Evolutionary conservation across 2,113 vertebrate genomes (phyloP).

Genomic region (Microcebus griseorufus): DNA sequence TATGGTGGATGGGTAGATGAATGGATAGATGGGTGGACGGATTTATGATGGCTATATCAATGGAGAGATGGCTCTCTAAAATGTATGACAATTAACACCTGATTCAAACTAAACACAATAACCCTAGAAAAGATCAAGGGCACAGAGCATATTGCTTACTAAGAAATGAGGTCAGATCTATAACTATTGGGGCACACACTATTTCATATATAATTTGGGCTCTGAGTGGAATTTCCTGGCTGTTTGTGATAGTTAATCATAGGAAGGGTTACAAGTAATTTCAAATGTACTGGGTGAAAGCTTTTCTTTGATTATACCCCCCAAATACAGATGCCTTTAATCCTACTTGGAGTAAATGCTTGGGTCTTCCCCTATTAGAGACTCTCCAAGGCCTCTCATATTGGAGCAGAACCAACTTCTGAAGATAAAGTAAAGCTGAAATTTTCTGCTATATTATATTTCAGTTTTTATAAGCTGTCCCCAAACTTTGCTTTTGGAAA

Average conservation of each 20-base stretch:
- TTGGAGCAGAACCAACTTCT: not conserved
- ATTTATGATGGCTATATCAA: not conserved
- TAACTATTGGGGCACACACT: not conserved
- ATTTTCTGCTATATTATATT: not conserved
- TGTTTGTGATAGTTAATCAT: not conserved
- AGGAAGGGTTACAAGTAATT: constrained; percentile 4
- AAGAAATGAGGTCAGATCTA: not conserved
- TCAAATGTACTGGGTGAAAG: not conserved
- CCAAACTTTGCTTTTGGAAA: not conserved
- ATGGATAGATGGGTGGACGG: not conserved
- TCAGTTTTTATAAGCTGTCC: not conserved
- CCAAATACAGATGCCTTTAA: not conserved
- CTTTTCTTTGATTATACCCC: constrained; percentile 3
- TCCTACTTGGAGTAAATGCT: not conserved
- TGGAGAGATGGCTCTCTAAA: not conserved
- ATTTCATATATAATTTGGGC: not conserved
- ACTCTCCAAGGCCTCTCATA: not conserved
- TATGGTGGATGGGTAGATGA: not conserved
- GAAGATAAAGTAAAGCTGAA: not conserved
- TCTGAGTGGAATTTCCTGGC: not conserved
- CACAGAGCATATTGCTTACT: not conserved
- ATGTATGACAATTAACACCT: not conserved
- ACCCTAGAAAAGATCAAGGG: not conserved
- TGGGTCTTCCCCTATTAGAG: not conserved
- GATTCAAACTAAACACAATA: not conserved